Percentiles rank a stretch among this genome's conserved stretches.
phyloP scores from a whole-genome alignment of 2,888 invertebrate genomes.

The Pseudococcus viburni region DNA sequence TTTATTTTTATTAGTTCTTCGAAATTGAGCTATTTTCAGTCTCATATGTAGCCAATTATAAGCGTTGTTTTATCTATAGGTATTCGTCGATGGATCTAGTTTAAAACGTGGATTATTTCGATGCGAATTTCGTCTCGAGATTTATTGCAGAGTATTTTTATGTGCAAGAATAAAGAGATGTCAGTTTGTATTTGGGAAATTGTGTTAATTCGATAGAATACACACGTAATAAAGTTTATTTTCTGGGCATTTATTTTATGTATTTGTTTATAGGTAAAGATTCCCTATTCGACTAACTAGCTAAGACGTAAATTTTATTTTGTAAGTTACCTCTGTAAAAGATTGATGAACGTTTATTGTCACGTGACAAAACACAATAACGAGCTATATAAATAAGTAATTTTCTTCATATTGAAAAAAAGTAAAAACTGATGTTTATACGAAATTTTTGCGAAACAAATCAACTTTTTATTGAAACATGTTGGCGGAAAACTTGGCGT shows the following conservation, averaged over 20 bases:
- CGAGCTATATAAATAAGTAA: not conserved
- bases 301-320: too few relatives aligned
- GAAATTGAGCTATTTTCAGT: conserved; percentile 32
- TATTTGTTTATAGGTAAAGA: too few relatives aligned
- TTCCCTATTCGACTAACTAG: too few relatives aligned
- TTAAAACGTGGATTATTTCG: not conserved
- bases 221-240: too few relatives aligned
- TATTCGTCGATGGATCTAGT: not conserved
- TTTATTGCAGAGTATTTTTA: not conserved
- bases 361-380: too few relatives aligned
- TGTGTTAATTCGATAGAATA: not conserved
- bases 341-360: too few relatives aligned
- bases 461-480: conserved; percentile 23
- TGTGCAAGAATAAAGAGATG: not conserved
- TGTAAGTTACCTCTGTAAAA: too few relatives aligned
- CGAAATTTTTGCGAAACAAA: conserved; percentile 12
- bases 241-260: too few relatives aligned
- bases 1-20: conserved; percentile 29
- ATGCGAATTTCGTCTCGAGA: not conserved
- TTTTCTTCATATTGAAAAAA: not conserved
- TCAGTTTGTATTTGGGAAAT: not conserved
- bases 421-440: not conserved
- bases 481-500: not conserved
- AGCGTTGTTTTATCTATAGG: not conserved
- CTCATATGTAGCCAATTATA: conserved; percentile 13